Conservation (phyloP, 2,888 invertebrate genomes). For the Barypeithes pellucidus region DNA sequence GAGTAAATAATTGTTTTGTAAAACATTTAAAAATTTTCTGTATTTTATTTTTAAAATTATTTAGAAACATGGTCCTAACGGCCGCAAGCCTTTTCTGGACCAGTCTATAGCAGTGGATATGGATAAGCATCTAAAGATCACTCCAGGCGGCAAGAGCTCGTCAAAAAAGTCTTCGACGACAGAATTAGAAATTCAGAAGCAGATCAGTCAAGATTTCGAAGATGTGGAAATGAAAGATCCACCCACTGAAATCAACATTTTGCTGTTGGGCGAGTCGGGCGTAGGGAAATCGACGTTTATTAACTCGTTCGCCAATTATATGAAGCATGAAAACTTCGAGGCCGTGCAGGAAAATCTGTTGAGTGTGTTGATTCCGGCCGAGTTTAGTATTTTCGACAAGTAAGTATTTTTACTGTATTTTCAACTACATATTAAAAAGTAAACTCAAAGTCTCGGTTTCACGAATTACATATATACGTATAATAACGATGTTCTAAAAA, state of each 20-base stretch:
- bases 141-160: neutral
- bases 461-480: no score
- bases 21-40: no score
- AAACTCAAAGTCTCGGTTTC: no score
- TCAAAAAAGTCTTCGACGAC: neutral
- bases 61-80: no score
- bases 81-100: no score
- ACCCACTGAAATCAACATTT: conserved; percentile 62
- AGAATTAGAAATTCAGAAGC: neutral
- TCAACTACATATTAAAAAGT: no score
- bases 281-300: conserved; percentile 67
- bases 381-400: conserved; percentile 60
- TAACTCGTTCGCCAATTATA: conserved; percentile 65
- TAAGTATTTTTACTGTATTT: conserved; percentile 26
- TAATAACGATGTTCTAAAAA: no score
- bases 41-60: no score
- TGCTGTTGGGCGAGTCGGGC: conserved; percentile 65
- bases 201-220: neutral
- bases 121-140: neutral
- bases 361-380: conserved; percentile 61
- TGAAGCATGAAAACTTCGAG: conserved; percentile 58
- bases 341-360: conserved; percentile 57
- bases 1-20: no score
- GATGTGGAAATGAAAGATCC: neutral
- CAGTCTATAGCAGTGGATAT: neutral